Base-by-base conservation (phyloP, 2,113 vertebrate species). In the Greenwoodochromis staneri region DNA sequence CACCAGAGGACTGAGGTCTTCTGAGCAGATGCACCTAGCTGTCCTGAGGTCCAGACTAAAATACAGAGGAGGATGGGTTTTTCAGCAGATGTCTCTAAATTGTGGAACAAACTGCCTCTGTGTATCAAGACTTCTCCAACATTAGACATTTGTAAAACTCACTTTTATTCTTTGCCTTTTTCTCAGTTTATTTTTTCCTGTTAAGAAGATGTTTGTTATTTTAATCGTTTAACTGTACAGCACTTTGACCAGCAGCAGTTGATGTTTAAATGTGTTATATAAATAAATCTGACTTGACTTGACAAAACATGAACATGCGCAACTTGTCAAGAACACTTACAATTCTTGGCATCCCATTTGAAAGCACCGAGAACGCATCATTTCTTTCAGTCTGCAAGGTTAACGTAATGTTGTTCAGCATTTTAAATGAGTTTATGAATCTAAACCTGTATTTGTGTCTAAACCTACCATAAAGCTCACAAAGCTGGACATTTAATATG, bases 341-440 rank as follows among this genome's bases (percentile, higher is more conserved):
- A 78, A 5, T 5, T 29, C 24, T 78, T 31, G 42, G 42, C 42
- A 5, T 49, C 71, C 16, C 16, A 1, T 78, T 49, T 49, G 2
- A 76, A 3, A 31, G 40, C 42, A 49, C 0, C 0, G 6, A 29
- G 24, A 49, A 78, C 1, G 2, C 1, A 0, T 42, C 0, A 0
- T 42, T 73, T 73, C 2, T 17, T 47, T 73, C 69, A 17, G 69
- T 73, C 21, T 73, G 69, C 14, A 47, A 5, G 14, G 14, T 73
- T 47, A 73, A 73, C 0, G 1, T 47, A 27, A 73, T 0, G 38
- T 45, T 73, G 40, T 4, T 45, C 21, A 47, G 14, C 40, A 73
- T 73, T 73, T 73, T 0, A 11, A 73, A 73, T 29, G 13, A 42
- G 13, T 29, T 73, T 2, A 27, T 73, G 5, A 27, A 45, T 3